Conservation (phyloP, 2,797 vertebrate species). For the Prunella strophiata region DNA sequence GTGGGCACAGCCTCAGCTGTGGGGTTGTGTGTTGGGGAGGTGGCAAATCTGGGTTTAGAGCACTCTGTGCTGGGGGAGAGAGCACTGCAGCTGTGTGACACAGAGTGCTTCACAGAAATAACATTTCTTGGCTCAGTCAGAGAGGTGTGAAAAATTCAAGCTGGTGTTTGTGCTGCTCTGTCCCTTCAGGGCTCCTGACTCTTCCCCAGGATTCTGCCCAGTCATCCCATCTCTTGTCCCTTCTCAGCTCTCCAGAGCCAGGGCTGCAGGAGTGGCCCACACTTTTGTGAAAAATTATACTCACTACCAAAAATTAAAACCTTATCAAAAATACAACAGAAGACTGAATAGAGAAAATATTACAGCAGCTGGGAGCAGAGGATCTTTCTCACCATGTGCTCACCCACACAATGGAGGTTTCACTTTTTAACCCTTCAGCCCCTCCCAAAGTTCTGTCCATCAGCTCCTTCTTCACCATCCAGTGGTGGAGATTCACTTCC, state of each 20-base stretch:
- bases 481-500: background rate
- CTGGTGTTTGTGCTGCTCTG: background rate
- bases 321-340: background rate
- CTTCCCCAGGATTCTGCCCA: background rate
- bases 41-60: background rate
- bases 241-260: background rate
- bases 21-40: rapidly evolving
- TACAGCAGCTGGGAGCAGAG: background rate
- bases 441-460: background rate
- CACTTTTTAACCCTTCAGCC: background rate
- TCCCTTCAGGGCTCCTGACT: background rate
- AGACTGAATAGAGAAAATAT: background rate
- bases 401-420: background rate
- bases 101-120: background rate
- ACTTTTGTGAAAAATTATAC: background rate
- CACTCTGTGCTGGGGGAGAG: background rate
- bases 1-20: background rate
- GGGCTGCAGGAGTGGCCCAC: background rate
- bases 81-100: background rate
- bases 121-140: background rate
- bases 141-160: background rate
- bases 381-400: background rate
- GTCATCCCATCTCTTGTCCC: background rate
- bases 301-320: background rate
- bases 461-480: background rate